Base-by-base conservation (phyloP, 2,888 invertebrate genomes). In the Ctena decussata region DNA sequence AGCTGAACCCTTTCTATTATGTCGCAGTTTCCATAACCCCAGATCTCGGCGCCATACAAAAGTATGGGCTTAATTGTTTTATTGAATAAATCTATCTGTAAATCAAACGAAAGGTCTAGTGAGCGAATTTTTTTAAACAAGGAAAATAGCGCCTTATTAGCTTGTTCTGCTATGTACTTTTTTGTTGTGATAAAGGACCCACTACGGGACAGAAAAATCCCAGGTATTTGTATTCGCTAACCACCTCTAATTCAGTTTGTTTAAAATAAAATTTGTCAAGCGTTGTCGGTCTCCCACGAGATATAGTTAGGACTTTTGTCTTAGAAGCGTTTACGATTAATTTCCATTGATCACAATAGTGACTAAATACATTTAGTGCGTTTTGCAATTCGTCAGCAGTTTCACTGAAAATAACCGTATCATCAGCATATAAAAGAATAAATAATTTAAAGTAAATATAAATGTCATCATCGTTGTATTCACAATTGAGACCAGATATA, bases 331-430 rank as follows among this genome's bases (percentile, higher is more conserved):
- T 84, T 21, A 76, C 53, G 27, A n/a, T 72, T 6, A 84, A 39
- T 73, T 84, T 84, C 82, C 77, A 82, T 1, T 24, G 24, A 44
- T 57, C n/a, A 49, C 84, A 84, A 39, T 80, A 80, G 2, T 76
- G 41, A 27, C 35, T 15, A 41, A 77, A 84, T 24, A 1, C 60
- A 70, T 84, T 65, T 11, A 80, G 37, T 11, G 41, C 30, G 21
- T 35, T 57, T 39, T 79, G 79, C 15, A 80, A 70, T 21, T 46
- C 60, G 0, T 76, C 37, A 15, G 39, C 18, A 32, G 65, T 46
- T 27, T 80, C 84, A 21, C 72, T n/a, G 12, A 84, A 49, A 21
- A 83, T 30, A 18, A 83, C 70, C 30, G 79, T 83, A 72, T 82
- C 77, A 39, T 82, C 82, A 12, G 82, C 82, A 44, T 75, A 83